Base-by-base conservation (phyloP, 2,113 vertebrate genomes). In the Marcusenius ussheri region DNA sequence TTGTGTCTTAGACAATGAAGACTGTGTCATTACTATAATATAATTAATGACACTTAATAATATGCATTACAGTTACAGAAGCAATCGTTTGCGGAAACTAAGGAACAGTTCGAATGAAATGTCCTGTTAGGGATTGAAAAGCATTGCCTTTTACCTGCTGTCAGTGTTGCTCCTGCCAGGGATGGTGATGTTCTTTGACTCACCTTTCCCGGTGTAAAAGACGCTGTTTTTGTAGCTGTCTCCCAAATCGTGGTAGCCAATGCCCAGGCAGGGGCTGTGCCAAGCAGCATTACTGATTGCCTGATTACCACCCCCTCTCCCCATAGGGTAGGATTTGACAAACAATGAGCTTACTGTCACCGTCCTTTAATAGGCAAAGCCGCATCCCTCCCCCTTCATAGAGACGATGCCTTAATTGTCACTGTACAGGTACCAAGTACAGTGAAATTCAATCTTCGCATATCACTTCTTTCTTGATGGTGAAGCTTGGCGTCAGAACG, bases 241-340 rank as follows among this genome's bases (percentile, higher is more conserved):
- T 77, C 21, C 90, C 88, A 90, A 17, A 42, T 39, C 7, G n/a
- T 10, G 84, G 51, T 27, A 92, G 87, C 91, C 35, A 91, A 91
- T 90, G 24, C 39, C 2, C 10, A 89, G n/a, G 45, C 87, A 58
- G 84, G 35, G 39, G 89, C 50, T 53, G 77, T 39, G 47, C 35
- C 39, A 39, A 42, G 51, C 53, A 56, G 17, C 53, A 87, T 87
- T 87, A 85, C 46, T 15, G 42, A 46, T 86, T 49, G 46, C 21
- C 62, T 7, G 58, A 70, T 39, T 47, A 45, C 51, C 89, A 58
- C 87, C 88, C 89, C 49, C 39, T 21, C 53, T 77, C 87, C 91
- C 91, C 89, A 95, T 94, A 94, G 94, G 94, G 91, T 89, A 91
- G 50, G 8, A 51, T 46, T n/a, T 50, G 86, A 87, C n/a, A 90